Percentiles rank a stretch among this genome's conserved stretches.
Conservation (phyloP, 2,888 invertebrate species). For the Zygothrica quintamaculata region DNA sequence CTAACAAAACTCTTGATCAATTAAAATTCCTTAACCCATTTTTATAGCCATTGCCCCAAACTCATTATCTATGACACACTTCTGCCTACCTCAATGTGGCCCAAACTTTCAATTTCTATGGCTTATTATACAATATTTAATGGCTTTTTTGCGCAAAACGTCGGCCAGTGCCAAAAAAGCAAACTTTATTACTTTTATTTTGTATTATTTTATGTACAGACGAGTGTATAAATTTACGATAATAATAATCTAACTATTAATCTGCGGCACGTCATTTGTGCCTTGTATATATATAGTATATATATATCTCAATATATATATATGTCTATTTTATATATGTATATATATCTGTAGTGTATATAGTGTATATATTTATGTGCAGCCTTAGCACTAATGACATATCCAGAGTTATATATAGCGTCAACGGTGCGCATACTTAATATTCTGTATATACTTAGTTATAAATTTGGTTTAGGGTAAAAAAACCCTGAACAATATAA, state of each 20-base stretch:
- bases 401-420: constrained; percentile 52
- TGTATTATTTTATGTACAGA: constrained; percentile 18
- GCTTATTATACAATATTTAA: constrained; percentile 35
- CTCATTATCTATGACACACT: constrained; percentile 38
- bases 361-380: constrained; percentile 8
- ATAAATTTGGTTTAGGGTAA: constrained; percentile 19
- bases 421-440: constrained; percentile 71
- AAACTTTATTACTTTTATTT: constrained; percentile 29
- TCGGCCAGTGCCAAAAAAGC: constrained; percentile 11
- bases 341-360: no score
- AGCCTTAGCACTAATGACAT: constrained; percentile 39
- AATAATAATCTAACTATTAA: constrained; percentile 25
- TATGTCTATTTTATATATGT: constrained; percentile 3
- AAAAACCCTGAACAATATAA: constrained; percentile 38
- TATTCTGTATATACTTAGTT: constrained; percentile 46
- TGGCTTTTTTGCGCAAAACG: constrained; percentile 45
- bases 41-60: background rate
- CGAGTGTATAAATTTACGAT: constrained; percentile 22
- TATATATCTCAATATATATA: constrained; percentile 5
- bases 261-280: constrained; percentile 22
- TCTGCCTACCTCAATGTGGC: constrained; percentile 25
- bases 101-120: constrained; percentile 49
- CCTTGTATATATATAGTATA: background rate
- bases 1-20: no score
- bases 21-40: background rate